Conservation (phyloP, 2,113 vertebrate genomes). For the Trematocara stigmaticum region DNA sequence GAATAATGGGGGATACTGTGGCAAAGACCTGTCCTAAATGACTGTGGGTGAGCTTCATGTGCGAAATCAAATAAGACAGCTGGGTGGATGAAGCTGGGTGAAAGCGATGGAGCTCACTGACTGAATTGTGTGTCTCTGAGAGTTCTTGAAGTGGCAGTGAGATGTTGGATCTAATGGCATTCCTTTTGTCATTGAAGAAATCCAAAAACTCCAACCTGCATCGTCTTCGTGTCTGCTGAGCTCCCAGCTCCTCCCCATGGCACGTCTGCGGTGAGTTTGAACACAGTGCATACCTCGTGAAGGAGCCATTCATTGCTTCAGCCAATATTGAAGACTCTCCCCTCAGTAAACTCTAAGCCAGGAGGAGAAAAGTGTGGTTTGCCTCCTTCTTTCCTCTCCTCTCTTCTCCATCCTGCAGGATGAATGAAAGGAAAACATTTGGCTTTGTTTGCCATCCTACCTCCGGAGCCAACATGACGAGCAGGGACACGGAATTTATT, state of each 20-base stretch:
- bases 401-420: background rate
- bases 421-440: conserved; percentile 49
- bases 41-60: background rate
- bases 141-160: background rate
- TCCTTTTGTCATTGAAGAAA: background rate
- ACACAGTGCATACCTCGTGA: conserved; percentile 1
- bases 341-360: conserved; percentile 25
- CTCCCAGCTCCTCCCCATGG: background rate
- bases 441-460: conserved; percentile 38
- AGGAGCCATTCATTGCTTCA: conserved; percentile 40
- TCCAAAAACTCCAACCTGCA: background rate
- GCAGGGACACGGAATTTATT: conserved; percentile 47
- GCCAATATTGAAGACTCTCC: conserved; percentile 46
- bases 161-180: background rate
- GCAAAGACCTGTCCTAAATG: background rate
- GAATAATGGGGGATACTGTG: background rate
- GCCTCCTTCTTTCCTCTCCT: background rate
- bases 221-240: background rate
- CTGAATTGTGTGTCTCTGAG: background rate
- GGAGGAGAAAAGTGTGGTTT: background rate
- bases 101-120: background rate
- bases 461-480: conserved; percentile 24
- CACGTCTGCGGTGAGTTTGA: background rate
- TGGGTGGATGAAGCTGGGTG: background rate
- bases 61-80: background rate